A percentile compares a stretch with the other conserved stretches of the same genome.
These are phyloP conservation scores for Drosophila mayaguana DNA, from an alignment of 2,888 invertebrate genomes.

Conservation along the genomic window DNA sequence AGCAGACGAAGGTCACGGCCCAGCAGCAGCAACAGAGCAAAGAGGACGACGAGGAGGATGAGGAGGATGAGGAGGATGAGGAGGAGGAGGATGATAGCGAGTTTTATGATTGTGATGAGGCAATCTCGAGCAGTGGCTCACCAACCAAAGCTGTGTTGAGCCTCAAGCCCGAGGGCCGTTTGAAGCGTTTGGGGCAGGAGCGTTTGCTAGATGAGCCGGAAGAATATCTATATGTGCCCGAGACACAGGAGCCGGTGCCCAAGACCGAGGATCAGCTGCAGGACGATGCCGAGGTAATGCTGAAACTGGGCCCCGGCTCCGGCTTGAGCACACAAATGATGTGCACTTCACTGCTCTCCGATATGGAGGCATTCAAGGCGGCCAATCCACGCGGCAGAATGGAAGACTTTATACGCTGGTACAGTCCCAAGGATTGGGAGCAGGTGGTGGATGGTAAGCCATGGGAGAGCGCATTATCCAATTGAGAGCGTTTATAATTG, in stretches of 20 bases:
- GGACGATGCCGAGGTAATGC: constrained; percentile 95
- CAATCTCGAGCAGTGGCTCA: constrained; percentile 29
- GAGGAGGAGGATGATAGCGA: constrained; percentile 86
- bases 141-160: constrained; percentile 84
- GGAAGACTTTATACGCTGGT: constrained; percentile 99
- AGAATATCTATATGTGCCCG: constrained; percentile 91
- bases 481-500: no score
- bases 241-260: constrained; percentile 96
- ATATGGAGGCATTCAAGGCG: constrained; percentile 99
- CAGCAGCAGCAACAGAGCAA: constrained; percentile 18
- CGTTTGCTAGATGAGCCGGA: constrained; percentile 89
- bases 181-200: constrained; percentile 89
- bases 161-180: constrained; percentile 89
- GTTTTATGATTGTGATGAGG: constrained; percentile 92
- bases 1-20: constrained; percentile 42
- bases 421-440: constrained; percentile 98
- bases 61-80: constrained; percentile 28
- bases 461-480: rapidly evolving
- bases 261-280: constrained; percentile 99
- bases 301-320: constrained; percentile 94
- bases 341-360: constrained; percentile 96
- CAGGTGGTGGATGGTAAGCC: constrained; percentile 85
- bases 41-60: constrained; percentile 23
- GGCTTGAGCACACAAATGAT: constrained; percentile 95
- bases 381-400: constrained; percentile 96